Conservation (phyloP, 2,113 vertebrate genomes). For the Aptenodytes forsteri region DNA sequence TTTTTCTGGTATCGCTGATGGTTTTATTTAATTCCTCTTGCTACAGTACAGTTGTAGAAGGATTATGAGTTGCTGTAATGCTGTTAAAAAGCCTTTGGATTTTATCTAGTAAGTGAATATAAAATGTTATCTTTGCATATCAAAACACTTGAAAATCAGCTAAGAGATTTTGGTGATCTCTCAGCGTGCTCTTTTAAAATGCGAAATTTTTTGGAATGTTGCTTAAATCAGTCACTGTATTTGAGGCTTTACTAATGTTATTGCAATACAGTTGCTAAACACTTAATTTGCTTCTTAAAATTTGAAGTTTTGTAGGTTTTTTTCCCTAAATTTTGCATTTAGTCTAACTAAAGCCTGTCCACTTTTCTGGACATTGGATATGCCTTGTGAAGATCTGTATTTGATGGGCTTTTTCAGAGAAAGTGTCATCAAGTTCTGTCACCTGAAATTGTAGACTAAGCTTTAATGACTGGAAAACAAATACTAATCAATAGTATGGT, state of each 20-base stretch:
- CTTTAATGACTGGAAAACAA: background rate
- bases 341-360: background rate
- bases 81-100: constrained; percentile 1
- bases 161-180: background rate
- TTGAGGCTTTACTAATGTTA: background rate
- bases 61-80: background rate
- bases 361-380: background rate
- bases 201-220: background rate
- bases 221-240: background rate
- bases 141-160: background rate
- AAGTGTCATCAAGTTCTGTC: background rate
- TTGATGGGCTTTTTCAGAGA: background rate
- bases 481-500: background rate
- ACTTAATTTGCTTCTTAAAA: background rate
- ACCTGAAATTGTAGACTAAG: background rate
- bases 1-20: background rate
- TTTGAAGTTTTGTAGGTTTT: background rate
- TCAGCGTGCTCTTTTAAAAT: background rate
- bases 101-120: constrained; percentile 24
- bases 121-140: background rate
- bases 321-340: background rate
- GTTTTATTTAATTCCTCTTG: background rate
- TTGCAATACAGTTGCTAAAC: background rate
- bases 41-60: background rate
- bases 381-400: accelerated